Evolutionary conservation across 2,797 vertebrate species (phyloP).

Genomic region (Chelmon rostratus): DNA sequence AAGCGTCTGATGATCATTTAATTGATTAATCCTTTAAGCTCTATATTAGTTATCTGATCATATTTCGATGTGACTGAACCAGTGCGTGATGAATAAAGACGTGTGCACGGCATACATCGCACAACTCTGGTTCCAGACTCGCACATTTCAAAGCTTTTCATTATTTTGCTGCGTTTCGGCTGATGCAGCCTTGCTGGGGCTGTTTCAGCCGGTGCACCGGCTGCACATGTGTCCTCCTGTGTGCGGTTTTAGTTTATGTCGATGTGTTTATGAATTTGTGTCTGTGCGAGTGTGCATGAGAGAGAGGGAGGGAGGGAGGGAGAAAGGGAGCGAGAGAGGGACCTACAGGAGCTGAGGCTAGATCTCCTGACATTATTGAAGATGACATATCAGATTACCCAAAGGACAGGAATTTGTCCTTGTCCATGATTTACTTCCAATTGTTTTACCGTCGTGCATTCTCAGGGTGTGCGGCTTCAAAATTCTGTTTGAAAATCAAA

Average conservation of each 20-base stretch:
- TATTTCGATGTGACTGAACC: not conserved
- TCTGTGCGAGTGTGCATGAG: slow-evolving; percentile 38
- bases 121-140: not conserved
- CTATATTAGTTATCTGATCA: not conserved
- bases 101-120: not conserved
- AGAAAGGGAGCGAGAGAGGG: slow-evolving; percentile 40
- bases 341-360: slow-evolving; percentile 73
- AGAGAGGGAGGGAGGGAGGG: slow-evolving; percentile 6
- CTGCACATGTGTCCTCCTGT: not conserved
- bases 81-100: not conserved
- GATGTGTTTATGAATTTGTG: slow-evolving; percentile 52
- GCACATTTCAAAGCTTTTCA: not conserved
- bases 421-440: slow-evolving; percentile 83
- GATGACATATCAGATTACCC: slow-evolving; percentile 91
- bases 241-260: slow-evolving; percentile 38
- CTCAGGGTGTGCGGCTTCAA: slow-evolving; percentile 17
- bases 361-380: slow-evolving; percentile 87
- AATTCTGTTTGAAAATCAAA: slow-evolving; percentile 33
- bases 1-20: not conserved
- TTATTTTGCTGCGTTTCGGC: slow-evolving; percentile 2
- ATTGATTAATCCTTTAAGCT: not conserved
- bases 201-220: slow-evolving; percentile 13
- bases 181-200: slow-evolving; percentile 7
- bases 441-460: slow-evolving; percentile 68
- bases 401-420: slow-evolving; percentile 92